Evolutionary conservation across 2,797 vertebrate genomes (phyloP).

Genomic region (Apodemus agrarius): DNA sequence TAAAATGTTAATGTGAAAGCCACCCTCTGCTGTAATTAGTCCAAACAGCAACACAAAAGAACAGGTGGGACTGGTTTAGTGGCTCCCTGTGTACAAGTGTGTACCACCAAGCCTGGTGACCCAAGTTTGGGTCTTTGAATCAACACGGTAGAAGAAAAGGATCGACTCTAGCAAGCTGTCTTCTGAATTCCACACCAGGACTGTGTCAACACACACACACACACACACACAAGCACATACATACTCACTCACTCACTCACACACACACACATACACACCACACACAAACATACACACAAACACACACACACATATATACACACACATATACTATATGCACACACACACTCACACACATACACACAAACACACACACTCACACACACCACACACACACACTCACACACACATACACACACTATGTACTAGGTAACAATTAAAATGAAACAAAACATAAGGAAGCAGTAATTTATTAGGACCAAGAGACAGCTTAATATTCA

Average conservation of each 20-base stretch:
- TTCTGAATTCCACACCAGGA: background rate
- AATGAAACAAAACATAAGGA: background rate
- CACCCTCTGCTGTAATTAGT: background rate
- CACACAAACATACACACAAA: too few relatives aligned
- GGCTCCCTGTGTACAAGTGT: background rate
- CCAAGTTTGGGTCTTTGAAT: background rate
- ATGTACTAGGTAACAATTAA: background rate
- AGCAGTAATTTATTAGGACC: background rate
- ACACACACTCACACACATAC: too few relatives aligned
- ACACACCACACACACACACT: too few relatives aligned
- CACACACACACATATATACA: background rate
- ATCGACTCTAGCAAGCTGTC: background rate
- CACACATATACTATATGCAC: too few relatives aligned
- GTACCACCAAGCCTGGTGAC: too few relatives aligned
- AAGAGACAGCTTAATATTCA: background rate
- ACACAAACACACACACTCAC: too few relatives aligned
- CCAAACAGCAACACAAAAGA: background rate
- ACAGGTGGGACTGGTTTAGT: too few relatives aligned
- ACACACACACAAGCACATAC: too few relatives aligned
- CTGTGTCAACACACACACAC: too few relatives aligned
- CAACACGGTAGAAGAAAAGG: background rate
- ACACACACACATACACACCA: too few relatives aligned
- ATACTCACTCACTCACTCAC: too few relatives aligned
- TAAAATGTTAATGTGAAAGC: slow-evolving; percentile 83
- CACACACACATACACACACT: too few relatives aligned